These are phyloP conservation scores for Myathropa florea DNA, from an alignment of 2,888 invertebrate genomes.

Conservation along the genomic window DNA sequence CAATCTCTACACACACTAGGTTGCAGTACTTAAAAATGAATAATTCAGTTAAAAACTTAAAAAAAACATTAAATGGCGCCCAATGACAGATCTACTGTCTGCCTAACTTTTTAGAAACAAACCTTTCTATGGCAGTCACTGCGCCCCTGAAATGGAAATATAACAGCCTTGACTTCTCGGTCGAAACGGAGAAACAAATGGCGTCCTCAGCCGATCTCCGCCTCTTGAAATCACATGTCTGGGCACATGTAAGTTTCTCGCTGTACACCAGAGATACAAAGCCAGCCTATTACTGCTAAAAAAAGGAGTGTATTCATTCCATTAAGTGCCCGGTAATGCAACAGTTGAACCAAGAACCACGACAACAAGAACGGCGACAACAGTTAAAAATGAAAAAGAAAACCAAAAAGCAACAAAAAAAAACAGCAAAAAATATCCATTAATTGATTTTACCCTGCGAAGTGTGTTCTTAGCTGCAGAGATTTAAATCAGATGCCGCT, in stretches of 20 bases:
- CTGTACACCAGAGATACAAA: background rate
- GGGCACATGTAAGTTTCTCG: background rate
- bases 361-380: constrained; percentile 37
- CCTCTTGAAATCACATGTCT: background rate
- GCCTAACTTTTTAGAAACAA: background rate
- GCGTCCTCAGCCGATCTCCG: background rate
- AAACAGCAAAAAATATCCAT: constrained; percentile 31
- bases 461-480: constrained; percentile 52
- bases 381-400: constrained; percentile 36
- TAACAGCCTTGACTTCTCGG: background rate
- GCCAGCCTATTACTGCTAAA: background rate
- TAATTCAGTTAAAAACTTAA: too few species aligned
- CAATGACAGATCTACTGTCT: background rate
- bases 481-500: constrained; percentile 66
- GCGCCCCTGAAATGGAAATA: background rate
- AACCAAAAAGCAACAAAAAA: constrained; percentile 10
- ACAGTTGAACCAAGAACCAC: constrained; percentile 43
- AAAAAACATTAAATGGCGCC: background rate
- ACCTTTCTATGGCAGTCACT: background rate
- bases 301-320: constrained; percentile 17
- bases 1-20: too few species aligned
- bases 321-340: constrained; percentile 48
- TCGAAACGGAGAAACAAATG: background rate
- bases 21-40: too few species aligned
- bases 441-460: constrained; percentile 65